Base-by-base conservation (phyloP, 2,888 invertebrate species). In the Drosophila robusta region DNA sequence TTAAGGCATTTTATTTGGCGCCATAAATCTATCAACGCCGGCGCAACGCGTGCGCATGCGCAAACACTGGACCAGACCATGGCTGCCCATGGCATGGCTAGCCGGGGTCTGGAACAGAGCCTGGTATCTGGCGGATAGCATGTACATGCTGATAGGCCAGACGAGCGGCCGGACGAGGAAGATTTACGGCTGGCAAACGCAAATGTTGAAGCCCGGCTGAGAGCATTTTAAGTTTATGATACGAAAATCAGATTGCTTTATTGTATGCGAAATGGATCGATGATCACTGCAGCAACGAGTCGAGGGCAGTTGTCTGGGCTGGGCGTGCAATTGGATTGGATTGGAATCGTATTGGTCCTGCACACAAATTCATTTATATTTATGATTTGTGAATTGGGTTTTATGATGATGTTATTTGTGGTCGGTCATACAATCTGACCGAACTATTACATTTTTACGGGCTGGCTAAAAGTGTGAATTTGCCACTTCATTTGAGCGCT, bases 381-480 rank as follows among this genome's bases (percentile, higher is more conserved):
- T 90, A 90, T 90, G 90, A 90, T 90, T 90, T 90, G 90, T 90
- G 90, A 89, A 90, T 89, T 90, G 85, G 69, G 82, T 90, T 90
- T 90, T 89, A 87, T 88, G 90, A 87, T 86, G 87, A 86, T 86
- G 90, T 82, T 84, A 74, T 83, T 73, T 80, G 70, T 72, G 74
- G 62, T 26, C 57, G 52, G 38, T 57, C 64, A 46, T 26, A 56
- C 75, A 52, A 68, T 58, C 68, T 49, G 65, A 18, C 16, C 68
- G 45, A 76, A 75, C 83, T 84, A 90, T 90, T 90, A 83, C 87
- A 80, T 68, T 80, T 89, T 89, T 80, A 89, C 77, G 79, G 77
- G 65, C 70, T 63, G 66, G 58, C 68, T 67, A 75, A 85, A 86
- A 90, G 89, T 90, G 89, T 89, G 89, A 89, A 90, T 85, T 89